Base-by-base conservation (phyloP, 2,888 invertebrate species). In the Lycocerus yunnanus region DNA sequence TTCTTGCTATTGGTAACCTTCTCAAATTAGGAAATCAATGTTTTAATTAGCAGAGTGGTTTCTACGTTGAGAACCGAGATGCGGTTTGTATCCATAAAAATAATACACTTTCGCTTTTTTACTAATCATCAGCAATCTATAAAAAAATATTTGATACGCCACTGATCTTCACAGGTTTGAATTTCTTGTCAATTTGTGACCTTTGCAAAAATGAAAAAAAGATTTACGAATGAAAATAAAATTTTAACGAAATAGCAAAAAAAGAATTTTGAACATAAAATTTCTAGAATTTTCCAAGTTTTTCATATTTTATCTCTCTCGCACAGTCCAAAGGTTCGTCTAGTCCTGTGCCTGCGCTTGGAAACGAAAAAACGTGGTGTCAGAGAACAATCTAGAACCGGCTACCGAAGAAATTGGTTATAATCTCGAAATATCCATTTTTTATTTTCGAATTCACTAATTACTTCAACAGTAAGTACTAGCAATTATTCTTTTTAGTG, bases 381-480 rank as follows among this genome's bases (percentile, higher is more conserved):
- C 69, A n/a, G 6, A 66, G 75, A 75, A 75, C 69, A 75, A 43
- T 75, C 75, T 75, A 75, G 75, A 75, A 75, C 75, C 72, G 75
- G 71, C 72, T 10, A 15, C 20, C 13, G 11, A 27, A 18, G 68
- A 18, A 59, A 43, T 60, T 14, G 43, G 43, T 72, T 68, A 15
- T 13, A 65, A 69, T 24, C 72, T 58, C 68, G 68, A 61, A 15
- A 18, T 21, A 18, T 69, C 69, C 43, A 24, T 27, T 68, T 71
- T 24, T 67, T 71, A 63, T 63, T 65, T 61, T 43, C 66, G 68
- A 43, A 61, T 58, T 61, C 27, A 43, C 3, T 43, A 21, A 21
- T n/a, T 43, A 69, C 43, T 70, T 66, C 18, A n/a, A 69, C 59
- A 63, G 69, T 73, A 66, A 73, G 24, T 66, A 20, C 21, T 14